Conservation (phyloP, 1,140 invertebrate genomes). For the Musca vetustissima region DNA sequence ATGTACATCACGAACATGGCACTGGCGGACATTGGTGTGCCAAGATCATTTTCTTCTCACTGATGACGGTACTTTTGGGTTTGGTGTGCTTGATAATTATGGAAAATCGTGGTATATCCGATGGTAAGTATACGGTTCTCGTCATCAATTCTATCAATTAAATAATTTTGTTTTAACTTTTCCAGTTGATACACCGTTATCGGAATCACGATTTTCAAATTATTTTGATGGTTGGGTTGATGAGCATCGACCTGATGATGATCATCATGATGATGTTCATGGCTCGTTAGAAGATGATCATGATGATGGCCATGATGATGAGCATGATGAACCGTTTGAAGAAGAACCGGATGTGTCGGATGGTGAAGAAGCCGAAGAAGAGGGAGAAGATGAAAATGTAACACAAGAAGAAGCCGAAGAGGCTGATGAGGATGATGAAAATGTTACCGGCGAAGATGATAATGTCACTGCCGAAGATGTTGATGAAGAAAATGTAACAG, state of each 20-base stretch:
- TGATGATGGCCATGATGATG: slow-evolving; percentile 42
- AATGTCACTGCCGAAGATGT: slow-evolving; percentile 39
- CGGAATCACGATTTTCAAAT: slow-evolving; percentile 71
- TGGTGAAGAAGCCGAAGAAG: slow-evolving; percentile 45
- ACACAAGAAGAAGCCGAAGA: slow-evolving; percentile 47
- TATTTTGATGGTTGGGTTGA: slow-evolving; percentile 80
- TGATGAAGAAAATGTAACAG: slow-evolving; percentile 42
- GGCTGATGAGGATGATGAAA: slow-evolving; percentile 45
- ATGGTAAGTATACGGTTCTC: slow-evolving; percentile 65
- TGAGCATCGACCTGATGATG: slow-evolving; percentile 61
- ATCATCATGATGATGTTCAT: slow-evolving; percentile 56
- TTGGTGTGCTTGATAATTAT: slow-evolving; percentile 75
- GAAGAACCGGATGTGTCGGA: slow-evolving; percentile 45
- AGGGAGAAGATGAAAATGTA: slow-evolving; percentile 42
- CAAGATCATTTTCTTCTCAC: slow-evolving; percentile 76
- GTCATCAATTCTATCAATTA: no score
- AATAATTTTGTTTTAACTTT: slow-evolving; percentile 30
- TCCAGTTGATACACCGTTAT: slow-evolving; percentile 70
- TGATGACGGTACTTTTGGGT: slow-evolving; percentile 69
- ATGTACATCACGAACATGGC: slow-evolving; percentile 71
- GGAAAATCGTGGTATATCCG: slow-evolving; percentile 73
- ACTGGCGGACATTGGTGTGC: slow-evolving; percentile 80
- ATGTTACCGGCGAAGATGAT: slow-evolving; percentile 53
- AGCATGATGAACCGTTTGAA: slow-evolving; percentile 49
- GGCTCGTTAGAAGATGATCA: slow-evolving; percentile 49